Conservation (phyloP, 2,888 invertebrate genomes). For the Linnaemya tessellans region DNA sequence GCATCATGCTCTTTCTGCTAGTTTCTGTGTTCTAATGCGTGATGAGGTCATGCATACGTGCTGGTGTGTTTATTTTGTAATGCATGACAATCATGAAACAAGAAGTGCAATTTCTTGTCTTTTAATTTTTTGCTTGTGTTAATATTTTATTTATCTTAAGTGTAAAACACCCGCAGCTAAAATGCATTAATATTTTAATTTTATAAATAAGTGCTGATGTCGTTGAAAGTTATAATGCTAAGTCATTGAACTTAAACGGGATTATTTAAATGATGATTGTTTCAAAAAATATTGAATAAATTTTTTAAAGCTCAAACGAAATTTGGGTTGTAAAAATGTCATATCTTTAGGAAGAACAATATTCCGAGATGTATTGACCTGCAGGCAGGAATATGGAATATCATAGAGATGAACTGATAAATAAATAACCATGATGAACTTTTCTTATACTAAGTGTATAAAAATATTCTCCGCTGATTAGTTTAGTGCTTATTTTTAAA, state of each 20-base stretch:
- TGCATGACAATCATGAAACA: constrained; percentile 60
- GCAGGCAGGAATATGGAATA: no score
- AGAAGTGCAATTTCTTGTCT: constrained; percentile 68
- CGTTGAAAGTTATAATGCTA: neutral
- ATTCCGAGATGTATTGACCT: no score
- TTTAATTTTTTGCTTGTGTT: constrained; percentile 24
- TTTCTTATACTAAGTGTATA: no score
- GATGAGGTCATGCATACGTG: constrained; percentile 62
- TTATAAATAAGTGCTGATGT: neutral
- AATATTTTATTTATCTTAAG: constrained; percentile 28
- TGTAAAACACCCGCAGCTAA: constrained; percentile 52
- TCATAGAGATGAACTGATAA: no score
- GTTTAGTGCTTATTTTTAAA: no score
- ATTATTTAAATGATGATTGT: neutral
- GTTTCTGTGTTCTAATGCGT: constrained; percentile 52
- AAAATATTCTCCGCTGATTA: no score
- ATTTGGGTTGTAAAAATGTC: no score
- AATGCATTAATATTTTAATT: constrained; percentile 55
- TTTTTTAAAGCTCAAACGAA: no score
- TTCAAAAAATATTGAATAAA: no score
- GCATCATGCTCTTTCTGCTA: constrained; percentile 41
- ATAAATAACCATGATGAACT: no score
- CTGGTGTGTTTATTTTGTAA: constrained; percentile 34
- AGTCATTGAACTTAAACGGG: neutral
- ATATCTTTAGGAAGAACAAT: no score